Base-by-base conservation (phyloP, 1,140 invertebrate species). In the Anastatus disparis region DNA sequence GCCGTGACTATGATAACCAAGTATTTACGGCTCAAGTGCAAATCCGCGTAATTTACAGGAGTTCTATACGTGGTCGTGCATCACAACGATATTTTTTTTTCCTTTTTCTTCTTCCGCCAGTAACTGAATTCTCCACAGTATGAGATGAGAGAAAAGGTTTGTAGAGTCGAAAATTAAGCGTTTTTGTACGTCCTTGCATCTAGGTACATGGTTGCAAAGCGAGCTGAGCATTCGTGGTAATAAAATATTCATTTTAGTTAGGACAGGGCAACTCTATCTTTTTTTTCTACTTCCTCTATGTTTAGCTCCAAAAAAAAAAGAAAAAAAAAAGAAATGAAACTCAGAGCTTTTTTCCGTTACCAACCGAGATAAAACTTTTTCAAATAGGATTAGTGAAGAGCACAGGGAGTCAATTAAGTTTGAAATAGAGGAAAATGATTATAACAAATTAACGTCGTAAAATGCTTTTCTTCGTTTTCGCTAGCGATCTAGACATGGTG, bases 1-100 rank as follows among this genome's bases (percentile, higher is more conserved):
- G 78, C 76, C 78, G n/a, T n/a, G 79, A 79, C 70, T 81, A 80
- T 82, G 83, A 84, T 84, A 84, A 83, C 83, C 81, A 81, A 82
- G 77, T 84, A 84, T 84, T 84, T 84, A 84, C 80, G 77, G 74
- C 75, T n/a, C n/a, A 77, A 73, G 74, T 73, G 74, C 71, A 79
- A 82, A 79, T 81, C 78, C 78, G 75, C 77, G 75, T 82, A 82
- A 82, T 83, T 83, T 83, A 83, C 78, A 76, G 40, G 42, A 62
- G 12, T 64, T 58, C 52, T 40, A 64, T 70, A 55, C 42, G 59
- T 40, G 15, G 17, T 12, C 58, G 50, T 68, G 56, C 38, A 53
- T 74, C 69, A 53, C 44, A n/a, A 9, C 50, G n/a, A n/a, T n/a
- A n/a, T n/a, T n/a, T n/a, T n/a, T n/a, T n/a, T n/a, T n/a, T n/a